phyloP scores from a whole-genome alignment of 2,113 vertebrate species.

The Dipodomys ordii region DNA sequence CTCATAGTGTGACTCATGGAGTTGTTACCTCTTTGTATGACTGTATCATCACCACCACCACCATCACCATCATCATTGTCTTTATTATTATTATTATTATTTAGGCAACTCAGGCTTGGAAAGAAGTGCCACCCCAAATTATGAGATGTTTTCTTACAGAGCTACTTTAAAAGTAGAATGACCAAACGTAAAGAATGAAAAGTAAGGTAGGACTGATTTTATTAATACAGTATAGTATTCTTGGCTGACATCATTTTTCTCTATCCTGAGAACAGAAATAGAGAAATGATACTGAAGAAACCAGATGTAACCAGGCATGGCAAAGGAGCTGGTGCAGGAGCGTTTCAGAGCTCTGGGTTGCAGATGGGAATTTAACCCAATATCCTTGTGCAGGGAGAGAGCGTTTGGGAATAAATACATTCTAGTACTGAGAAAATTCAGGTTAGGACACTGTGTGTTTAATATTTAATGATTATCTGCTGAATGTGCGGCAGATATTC shows the following conservation, averaged over 20 bases:
- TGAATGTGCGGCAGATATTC: not conserved
- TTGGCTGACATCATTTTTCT: not conserved
- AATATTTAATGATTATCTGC: not conserved
- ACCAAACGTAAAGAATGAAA: not conserved
- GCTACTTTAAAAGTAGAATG: not conserved
- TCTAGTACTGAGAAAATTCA: not conserved
- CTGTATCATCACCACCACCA: too few species aligned
- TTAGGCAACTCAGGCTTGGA: not conserved
- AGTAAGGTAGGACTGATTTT: not conserved
- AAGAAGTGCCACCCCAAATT: not conserved
- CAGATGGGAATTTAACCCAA: not conserved
- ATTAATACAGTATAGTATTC: not conserved
- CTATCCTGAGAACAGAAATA: not conserved
- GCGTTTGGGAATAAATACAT: not conserved
- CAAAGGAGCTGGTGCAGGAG: not conserved
- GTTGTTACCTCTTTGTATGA: too few species aligned
- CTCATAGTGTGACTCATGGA: too few species aligned
- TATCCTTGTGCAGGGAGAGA: not conserved
- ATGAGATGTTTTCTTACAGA: not conserved
- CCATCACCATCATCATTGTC: too few species aligned
- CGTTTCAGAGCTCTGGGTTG: not conserved
- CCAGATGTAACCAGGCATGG: not conserved
- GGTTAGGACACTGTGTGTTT: not conserved
- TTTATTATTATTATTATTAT: too few species aligned
- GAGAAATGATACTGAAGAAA: not conserved